Evolutionary conservation across 1,140 invertebrate genomes (phyloP), one percentile per base, ranked within the genome.

Genomic region (Gryon sp.): DNA sequence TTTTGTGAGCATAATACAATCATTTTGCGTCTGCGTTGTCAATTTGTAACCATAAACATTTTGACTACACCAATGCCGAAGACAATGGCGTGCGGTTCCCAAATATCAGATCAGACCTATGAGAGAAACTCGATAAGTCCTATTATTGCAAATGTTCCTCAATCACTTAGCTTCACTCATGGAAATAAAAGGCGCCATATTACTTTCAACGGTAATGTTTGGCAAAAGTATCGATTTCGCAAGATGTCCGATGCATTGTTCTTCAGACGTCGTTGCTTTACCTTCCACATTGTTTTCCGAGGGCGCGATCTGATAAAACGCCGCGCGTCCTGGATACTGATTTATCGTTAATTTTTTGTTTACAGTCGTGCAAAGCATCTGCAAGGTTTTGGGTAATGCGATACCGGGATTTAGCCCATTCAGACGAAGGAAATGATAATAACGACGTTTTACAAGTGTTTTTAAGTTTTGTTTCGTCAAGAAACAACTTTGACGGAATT

Each of bases 291-390:
- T 75, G 62, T 75, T 66, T 65, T 57, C 36, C n/a, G n/a, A 11
- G 8, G 3, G 16, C 28, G 55, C 9, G 20, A 63, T 57, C 70
- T 50, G 65, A 70, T 70, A 62, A 69, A 55, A 11, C 22, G 32
- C n/a, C n/a, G n/a, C 14, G 28, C 15, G 26, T 30, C 40, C 16
- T 34, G 19, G 20, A 16, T 12, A 5, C 63, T 69, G 68, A 73
- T 63, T 78, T 78, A 73, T 73, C 30, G 55, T 72, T 75, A 75
- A 75, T 75, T 77, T 70, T 66, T 62, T 60, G 65, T 77, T 77
- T 77, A 70, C 74, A 77, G 53, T 41, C 32, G 43, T 65, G 65
- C 53, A 57, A 70, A 69, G 70, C 74, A 77, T 72, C 74, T 77
- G 74, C 74, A 52, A 72, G 46, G 38, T 59, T 55, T 45, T 8